Evolutionary conservation across 2,797 vertebrate genomes (phyloP).

Genomic region (Periophthalmus magnuspinnatus): DNA sequence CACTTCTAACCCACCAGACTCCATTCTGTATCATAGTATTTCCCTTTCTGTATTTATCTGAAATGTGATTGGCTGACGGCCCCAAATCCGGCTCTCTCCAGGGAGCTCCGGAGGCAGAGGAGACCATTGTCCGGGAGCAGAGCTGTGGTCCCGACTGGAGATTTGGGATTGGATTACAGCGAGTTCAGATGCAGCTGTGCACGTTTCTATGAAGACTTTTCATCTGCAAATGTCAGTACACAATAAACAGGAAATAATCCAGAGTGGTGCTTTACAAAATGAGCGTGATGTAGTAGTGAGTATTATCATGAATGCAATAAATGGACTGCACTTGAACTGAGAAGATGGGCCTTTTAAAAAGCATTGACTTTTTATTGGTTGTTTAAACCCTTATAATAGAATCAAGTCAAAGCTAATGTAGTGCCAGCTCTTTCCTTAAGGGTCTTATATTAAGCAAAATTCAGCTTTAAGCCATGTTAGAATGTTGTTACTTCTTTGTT

Average conservation of each 20-base stretch:
- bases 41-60: not conserved
- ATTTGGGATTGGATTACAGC: conserved; percentile 21
- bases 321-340: not conserved
- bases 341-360: not conserved
- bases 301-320: not conserved
- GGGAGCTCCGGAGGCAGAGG: conserved; percentile 21
- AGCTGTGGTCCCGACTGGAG: conserved; percentile 6
- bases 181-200: not conserved
- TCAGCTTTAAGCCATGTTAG: no score
- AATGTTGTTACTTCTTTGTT: no score
- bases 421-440: no score
- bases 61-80: conserved; percentile 13
- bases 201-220: conserved; percentile 7
- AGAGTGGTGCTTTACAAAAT: not conserved
- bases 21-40: not conserved
- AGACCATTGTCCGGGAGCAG: conserved; percentile 30
- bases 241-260: conserved; percentile 2
- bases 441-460: no score
- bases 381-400: not conserved
- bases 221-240: not conserved
- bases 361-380: not conserved
- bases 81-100: conserved; percentile 32
- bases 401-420: no score
- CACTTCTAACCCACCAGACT: not conserved
- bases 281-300: not conserved